Evolutionary conservation across 2,888 invertebrate genomes (phyloP), one percentile per base, ranked within the genome.

Genomic region (Ariolimax columbianus): DNA sequence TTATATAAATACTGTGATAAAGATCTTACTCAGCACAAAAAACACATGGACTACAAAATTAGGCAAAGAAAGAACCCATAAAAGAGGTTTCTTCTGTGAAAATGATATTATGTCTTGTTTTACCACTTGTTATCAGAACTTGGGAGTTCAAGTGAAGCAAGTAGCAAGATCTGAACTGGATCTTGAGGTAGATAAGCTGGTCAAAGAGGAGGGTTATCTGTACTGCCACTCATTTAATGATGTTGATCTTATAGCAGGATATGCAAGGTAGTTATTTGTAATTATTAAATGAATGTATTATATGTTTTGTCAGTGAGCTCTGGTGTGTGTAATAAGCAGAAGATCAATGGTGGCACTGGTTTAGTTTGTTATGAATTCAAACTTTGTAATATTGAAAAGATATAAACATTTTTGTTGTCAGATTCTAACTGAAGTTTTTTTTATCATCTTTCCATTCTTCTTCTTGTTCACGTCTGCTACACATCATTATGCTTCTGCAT

Each of bases 161-260:
- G 86, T 88, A 1, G 90, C 90, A 0, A 90, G 87, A 9, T 75
- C 82, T 36, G 88, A 93, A 59, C 88, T 92, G 2, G 85, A 90
- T 77, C 77, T 88, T 19, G 87, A 88, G 55, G 90, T 93, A 17
- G 88, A 91, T n/a, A 73, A 82, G 40, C 88, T 91, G 84, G 90
- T 90, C 66, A 84, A 87, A 51, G 81, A 90, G 51, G 81, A 90
- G 36, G 90, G 90, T 68, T 89, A 87, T 85, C 77, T 90, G n/a
- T 91, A 87, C 51, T 87, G 91, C 59, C 92, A 94, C 82, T 89
- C 93, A 0, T 92, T 92, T 88, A 92, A 94, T 88, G 93, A 94
- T 86, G 84, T 87, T 26, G 85, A 87, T 51, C 89, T 93, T 9
- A 91, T 93, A 4, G 88, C 91, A 38, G 93, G 91, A 33, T 83